These are phyloP conservation scores for Phyllopteryx taeniolatus DNA, from an alignment of 2,113 vertebrate genomes.

Conservation along the genomic window DNA sequence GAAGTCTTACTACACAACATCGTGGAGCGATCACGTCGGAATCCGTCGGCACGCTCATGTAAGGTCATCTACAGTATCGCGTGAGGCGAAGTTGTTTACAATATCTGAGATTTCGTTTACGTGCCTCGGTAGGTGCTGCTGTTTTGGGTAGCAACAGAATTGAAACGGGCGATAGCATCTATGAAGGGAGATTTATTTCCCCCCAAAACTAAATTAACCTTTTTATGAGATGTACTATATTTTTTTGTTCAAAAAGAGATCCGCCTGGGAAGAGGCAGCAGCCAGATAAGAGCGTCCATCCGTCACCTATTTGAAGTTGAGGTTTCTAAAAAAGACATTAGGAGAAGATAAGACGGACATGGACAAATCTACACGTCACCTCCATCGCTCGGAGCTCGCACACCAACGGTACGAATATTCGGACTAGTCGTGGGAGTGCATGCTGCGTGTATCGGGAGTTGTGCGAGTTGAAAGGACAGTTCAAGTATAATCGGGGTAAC, in stretches of 20 bases:
- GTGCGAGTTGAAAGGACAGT: background rate
- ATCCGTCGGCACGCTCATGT: too few species aligned
- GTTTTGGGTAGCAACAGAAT: background rate
- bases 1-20: too few species aligned
- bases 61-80: too few species aligned
- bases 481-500: background rate
- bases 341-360: conserved; percentile 51
- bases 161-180: background rate
- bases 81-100: too few species aligned
- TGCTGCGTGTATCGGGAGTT: too few species aligned
- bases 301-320: conserved; percentile 50
- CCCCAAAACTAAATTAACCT: too few species aligned
- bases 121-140: background rate
- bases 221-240: too few species aligned
- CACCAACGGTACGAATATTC: background rate
- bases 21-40: too few species aligned
- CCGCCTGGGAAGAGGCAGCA: conserved; percentile 37
- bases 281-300: conserved; percentile 60
- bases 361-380: conserved; percentile 24
- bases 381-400: background rate
- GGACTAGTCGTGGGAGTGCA: too few species aligned
- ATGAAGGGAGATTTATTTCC: too few species aligned
- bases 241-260: conserved; percentile 9
- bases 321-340: conserved; percentile 66
- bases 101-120: too few species aligned